Evolutionary conservation across 1,140 invertebrate genomes (phyloP).

Genomic region (Nasonia longicornis): DNA sequence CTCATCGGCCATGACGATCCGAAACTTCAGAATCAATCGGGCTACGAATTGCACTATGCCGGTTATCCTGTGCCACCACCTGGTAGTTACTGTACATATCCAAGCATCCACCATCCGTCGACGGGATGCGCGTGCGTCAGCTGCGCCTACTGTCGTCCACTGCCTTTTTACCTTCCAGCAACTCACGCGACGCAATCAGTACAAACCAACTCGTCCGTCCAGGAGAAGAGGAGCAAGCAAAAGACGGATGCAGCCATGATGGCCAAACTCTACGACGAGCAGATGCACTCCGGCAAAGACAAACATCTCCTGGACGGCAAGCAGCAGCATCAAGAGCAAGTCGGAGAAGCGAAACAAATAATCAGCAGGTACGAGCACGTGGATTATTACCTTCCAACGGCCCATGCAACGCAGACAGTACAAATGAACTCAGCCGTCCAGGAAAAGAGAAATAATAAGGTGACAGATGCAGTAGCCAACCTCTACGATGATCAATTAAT

Average conservation of each 20-base stretch:
- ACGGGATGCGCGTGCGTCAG: constrained; percentile 60
- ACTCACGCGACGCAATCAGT: constrained; percentile 53
- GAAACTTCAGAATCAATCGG: constrained; percentile 19
- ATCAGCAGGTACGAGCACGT: too few relatives aligned
- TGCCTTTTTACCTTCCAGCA: constrained; percentile 56
- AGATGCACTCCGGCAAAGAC: constrained; percentile 16
- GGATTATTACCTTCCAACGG: constrained; percentile 52
- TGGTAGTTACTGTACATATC: constrained; percentile 24
- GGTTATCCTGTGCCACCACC: constrained; percentile 18
- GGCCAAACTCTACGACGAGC: constrained; percentile 57
- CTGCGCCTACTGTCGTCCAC: constrained; percentile 60
- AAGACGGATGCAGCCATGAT: constrained; percentile 52
- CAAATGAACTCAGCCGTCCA: constrained; percentile 55
- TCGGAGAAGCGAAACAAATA: too few relatives aligned
- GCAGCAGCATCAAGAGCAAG: too few relatives aligned
- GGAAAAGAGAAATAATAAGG: constrained; percentile 51
- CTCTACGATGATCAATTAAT: constrained; percentile 58
- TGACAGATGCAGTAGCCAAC: constrained; percentile 52
- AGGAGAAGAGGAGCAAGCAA: constrained; percentile 52
- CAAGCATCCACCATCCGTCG: constrained; percentile 38
- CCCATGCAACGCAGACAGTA: constrained; percentile 52
- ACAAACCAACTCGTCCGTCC: constrained; percentile 55
- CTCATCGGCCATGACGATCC: constrained; percentile 14
- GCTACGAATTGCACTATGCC: constrained; percentile 30
- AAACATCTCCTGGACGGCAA: too few relatives aligned